Conservation (phyloP, 2,888 invertebrate species). For the Siphlonurus alternatus region DNA sequence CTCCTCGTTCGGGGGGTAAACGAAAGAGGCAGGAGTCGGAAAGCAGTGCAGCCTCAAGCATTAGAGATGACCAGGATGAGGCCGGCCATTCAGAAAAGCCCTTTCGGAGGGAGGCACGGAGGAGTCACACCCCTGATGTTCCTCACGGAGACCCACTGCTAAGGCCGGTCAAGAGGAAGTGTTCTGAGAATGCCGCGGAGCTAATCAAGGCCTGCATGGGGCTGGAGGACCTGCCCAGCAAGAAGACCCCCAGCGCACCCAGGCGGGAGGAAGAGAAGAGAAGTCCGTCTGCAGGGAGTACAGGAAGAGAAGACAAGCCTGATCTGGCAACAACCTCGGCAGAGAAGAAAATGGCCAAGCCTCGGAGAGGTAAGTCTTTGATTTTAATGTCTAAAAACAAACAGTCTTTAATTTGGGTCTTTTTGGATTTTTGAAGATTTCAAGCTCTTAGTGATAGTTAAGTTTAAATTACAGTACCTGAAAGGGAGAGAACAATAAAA, state of each 20-base stretch:
- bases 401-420: no score
- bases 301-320: slow-evolving; percentile 4
- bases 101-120: slow-evolving; percentile 17
- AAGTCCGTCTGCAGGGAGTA: neutral
- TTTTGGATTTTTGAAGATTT: no score
- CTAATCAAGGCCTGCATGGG: slow-evolving; percentile 38
- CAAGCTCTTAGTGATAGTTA: no score
- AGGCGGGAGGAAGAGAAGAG: slow-evolving; percentile 4
- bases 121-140: slow-evolving; percentile 21
- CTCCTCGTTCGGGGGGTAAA: slow-evolving; percentile 27
- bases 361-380: slow-evolving; percentile 11
- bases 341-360: slow-evolving; percentile 8
- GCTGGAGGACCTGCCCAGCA: slow-evolving; percentile 24
- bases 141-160: slow-evolving; percentile 17
- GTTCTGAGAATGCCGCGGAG: slow-evolving; percentile 41
- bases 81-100: neutral
- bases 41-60: slow-evolving; percentile 46
- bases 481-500: no score
- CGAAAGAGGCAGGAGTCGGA: slow-evolving; percentile 67
- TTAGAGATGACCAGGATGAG: slow-evolving; percentile 34
- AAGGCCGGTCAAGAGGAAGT: slow-evolving; percentile 38
- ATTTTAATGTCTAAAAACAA: no score
- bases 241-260: slow-evolving; percentile 12
- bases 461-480: no score
- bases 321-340: slow-evolving; percentile 6